Percentiles rank a stretch among this genome's conserved stretches.
Conservation (phyloP, 2,797 vertebrate genomes). For the Avahi laniger region DNA sequence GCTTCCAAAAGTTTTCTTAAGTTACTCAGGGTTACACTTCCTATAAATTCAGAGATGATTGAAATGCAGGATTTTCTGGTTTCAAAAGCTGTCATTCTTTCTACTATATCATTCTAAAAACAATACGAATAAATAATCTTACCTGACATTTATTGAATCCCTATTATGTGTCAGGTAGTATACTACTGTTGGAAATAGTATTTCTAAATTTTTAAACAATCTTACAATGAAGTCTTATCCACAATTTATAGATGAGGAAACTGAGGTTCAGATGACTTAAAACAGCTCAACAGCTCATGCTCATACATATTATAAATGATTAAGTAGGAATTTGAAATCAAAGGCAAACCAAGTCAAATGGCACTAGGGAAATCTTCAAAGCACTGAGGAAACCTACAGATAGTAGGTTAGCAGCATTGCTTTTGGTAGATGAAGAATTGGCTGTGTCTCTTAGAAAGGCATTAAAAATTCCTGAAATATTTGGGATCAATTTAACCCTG, state of each 20-base stretch:
- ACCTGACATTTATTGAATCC: not conserved
- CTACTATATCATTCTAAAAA: not conserved
- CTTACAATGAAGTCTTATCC: not conserved
- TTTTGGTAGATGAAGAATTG: not conserved
- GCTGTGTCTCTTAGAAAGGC: not conserved
- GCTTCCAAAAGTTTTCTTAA: not conserved
- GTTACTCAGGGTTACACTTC: not conserved
- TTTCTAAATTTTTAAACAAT: not conserved
- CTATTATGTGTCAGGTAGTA: not conserved
- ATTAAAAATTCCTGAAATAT: not conserved
- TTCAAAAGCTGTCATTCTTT: conserved; percentile 22
- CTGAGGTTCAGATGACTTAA: not conserved
- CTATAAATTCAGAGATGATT: not conserved
- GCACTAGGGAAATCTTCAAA: not conserved
- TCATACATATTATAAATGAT: not conserved
- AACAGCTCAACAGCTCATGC: not conserved
- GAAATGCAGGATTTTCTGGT: not conserved
- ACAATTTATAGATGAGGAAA: not conserved
- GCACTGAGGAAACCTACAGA: not conserved
- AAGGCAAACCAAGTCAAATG: not conserved
- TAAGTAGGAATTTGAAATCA: not conserved
- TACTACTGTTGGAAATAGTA: not conserved
- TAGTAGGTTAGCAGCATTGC: not conserved
- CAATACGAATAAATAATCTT: not conserved
- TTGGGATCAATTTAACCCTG: not conserved